These are phyloP conservation scores for Oedothorax gibbosus DNA, from an alignment of 1,140 invertebrate genomes.

Conservation along the genomic window DNA sequence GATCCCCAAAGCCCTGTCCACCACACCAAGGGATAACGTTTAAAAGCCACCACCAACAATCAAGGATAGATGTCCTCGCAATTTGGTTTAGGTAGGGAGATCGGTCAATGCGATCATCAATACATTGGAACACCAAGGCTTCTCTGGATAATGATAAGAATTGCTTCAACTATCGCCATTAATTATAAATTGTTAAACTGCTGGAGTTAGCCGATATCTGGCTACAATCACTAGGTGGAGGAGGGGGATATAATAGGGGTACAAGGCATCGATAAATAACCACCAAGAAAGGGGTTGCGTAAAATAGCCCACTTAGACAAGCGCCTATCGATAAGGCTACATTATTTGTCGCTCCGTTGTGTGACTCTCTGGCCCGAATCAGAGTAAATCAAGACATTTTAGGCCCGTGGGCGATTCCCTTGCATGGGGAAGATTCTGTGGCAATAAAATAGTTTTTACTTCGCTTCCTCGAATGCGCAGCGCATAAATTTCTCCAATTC, in stretches of 20 bases:
- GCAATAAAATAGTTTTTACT: slow-evolving; percentile 48
- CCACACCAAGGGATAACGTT: slow-evolving; percentile 10
- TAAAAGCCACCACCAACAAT: slow-evolving; percentile 45
- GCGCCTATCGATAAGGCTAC: slow-evolving; percentile 42
- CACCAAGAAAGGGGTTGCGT: slow-evolving; percentile 19
- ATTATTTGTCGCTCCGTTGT: slow-evolving; percentile 49
- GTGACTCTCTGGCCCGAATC: slow-evolving; percentile 30
- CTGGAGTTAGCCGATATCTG: slow-evolving; percentile 35
- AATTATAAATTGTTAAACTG: slow-evolving; percentile 55
- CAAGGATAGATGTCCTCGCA: slow-evolving; percentile 35
- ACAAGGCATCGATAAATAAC: slow-evolving; percentile 46
- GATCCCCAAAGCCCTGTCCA: slow-evolving; percentile 10
- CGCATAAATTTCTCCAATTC: slow-evolving; percentile 48
- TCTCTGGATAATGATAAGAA: slow-evolving; percentile 48
- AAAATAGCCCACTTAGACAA: slow-evolving; percentile 45
- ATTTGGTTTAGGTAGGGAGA: slow-evolving; percentile 39
- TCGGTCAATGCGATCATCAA: slow-evolving; percentile 48
- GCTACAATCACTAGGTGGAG: slow-evolving; percentile 26
- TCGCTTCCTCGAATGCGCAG: slow-evolving; percentile 23
- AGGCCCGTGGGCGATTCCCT: slow-evolving; percentile 43
- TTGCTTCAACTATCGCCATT: slow-evolving; percentile 37
- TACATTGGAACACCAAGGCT: slow-evolving; percentile 45
- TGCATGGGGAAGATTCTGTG: slow-evolving; percentile 16
- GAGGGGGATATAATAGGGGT: slow-evolving; percentile 17
- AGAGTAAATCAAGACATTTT: slow-evolving; percentile 56